Evolutionary conservation across 2,113 vertebrate genomes (phyloP).

Genomic region (Piprites chloris): DNA sequence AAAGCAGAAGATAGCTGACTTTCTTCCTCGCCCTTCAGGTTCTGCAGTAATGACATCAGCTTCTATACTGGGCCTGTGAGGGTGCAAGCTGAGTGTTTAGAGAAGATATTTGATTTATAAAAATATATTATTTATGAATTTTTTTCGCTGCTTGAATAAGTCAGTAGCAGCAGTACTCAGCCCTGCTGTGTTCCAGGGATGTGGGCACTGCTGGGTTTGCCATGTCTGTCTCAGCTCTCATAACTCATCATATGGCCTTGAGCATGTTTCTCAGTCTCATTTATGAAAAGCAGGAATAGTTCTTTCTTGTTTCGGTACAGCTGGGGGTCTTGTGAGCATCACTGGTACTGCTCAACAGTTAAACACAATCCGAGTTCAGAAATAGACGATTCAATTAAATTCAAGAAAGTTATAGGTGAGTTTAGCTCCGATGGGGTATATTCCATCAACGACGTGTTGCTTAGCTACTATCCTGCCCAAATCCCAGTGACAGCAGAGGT

Average conservation of each 20-base stretch:
- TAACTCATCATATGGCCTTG: not conserved
- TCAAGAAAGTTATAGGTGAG: not conserved
- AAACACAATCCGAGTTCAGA: not conserved
- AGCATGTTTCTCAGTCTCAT: not conserved
- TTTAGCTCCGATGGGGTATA: not conserved
- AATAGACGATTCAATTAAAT: not conserved
- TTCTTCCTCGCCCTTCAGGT: not conserved
- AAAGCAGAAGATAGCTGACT: not conserved
- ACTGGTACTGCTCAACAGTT: not conserved
- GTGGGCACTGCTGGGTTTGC: not conserved
- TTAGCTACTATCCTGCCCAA: not conserved
- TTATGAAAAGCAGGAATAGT: not conserved
- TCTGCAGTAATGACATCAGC: not conserved
- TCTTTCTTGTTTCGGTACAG: not conserved
- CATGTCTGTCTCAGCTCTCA: fast-evolving
- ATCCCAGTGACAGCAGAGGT: not conserved
- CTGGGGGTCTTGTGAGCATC: not conserved
- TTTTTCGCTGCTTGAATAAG: not conserved
- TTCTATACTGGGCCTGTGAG: not conserved
- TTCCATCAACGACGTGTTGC: not conserved
- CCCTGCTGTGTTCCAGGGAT: not conserved
- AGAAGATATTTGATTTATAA: not conserved
- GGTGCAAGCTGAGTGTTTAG: not conserved
- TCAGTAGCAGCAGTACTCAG: not conserved
- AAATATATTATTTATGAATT: fast-evolving